These are phyloP conservation scores for Eretmocerus hayati DNA, from an alignment of 2,888 invertebrate species.

Conservation along the genomic window DNA sequence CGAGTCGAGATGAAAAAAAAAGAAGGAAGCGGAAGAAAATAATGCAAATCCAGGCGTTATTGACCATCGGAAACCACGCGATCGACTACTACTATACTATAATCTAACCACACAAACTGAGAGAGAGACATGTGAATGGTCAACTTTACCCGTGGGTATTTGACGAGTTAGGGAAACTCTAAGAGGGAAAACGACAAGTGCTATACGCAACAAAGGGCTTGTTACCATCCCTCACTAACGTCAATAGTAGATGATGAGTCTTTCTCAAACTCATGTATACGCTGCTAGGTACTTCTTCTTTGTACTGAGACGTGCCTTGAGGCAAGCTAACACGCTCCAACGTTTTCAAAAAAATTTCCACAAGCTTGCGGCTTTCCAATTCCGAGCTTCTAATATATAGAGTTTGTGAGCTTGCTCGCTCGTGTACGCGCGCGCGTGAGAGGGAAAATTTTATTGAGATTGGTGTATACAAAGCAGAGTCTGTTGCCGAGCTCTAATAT, in stretches of 20 bases:
- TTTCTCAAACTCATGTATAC: neutral
- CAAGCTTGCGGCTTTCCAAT: too few relatives aligned
- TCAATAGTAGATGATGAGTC: neutral
- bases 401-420: too few relatives aligned
- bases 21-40: neutral
- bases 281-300: too few relatives aligned
- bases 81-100: too few relatives aligned
- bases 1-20: neutral
- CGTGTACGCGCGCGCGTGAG: neutral
- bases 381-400: too few relatives aligned
- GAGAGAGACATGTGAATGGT: too few relatives aligned
- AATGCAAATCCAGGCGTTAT: neutral
- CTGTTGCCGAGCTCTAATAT: neutral
- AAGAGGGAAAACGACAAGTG: too few relatives aligned
- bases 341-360: too few relatives aligned
- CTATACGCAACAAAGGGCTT: neutral
- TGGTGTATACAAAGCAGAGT: too few relatives aligned
- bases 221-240: too few relatives aligned
- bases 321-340: neutral
- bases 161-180: too few relatives aligned
- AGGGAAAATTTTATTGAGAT: neutral
- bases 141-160: neutral
- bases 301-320: neutral
- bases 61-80: constrained; percentile 6
- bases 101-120: too few relatives aligned